Percentiles rank a stretch among this genome's conserved stretches.
phyloP scores from a whole-genome alignment of 2,113 vertebrate genomes.

The Tupaia chinensis region DNA sequence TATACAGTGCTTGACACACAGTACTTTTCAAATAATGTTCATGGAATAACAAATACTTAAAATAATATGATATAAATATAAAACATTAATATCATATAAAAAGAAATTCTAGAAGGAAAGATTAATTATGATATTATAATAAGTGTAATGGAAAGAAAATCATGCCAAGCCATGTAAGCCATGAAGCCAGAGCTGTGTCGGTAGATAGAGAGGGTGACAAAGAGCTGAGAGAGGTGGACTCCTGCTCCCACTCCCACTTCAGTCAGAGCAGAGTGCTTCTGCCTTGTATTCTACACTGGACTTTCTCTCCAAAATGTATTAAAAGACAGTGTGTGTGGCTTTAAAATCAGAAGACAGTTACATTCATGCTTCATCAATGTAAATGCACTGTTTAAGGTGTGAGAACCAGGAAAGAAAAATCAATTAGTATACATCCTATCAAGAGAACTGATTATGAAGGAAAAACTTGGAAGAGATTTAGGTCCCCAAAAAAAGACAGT shows the following conservation, averaged over 20 bases:
- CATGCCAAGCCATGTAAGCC: not conserved
- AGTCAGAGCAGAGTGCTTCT: not conserved
- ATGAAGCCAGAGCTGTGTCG: not conserved
- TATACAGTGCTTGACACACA: not conserved
- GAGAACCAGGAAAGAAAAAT: not conserved
- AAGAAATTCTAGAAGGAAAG: not conserved
- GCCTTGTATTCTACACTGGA: not conserved
- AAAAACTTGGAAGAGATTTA: not conserved
- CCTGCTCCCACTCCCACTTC: no score
- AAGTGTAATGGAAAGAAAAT: not conserved
- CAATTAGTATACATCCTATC: slow-evolving; percentile 26
- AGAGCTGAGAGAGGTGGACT: not conserved
- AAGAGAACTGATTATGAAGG: slow-evolving; percentile 12
- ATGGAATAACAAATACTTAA: not conserved
- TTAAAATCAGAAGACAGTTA: slow-evolving; percentile 23
- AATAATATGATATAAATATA: not conserved
- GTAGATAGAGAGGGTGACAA: accelerated
- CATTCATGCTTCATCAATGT: not conserved
- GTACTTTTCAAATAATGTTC: not conserved
- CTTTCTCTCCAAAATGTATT: not conserved
- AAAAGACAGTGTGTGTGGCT: not conserved
- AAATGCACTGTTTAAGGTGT: not conserved
- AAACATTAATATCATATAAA: not conserved
- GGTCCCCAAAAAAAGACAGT: not conserved
- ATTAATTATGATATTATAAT: not conserved